Evolutionary conservation across 2,797 vertebrate species (phyloP), one percentile per base, ranked within the genome.

Genomic region (Vultur gryphus): DNA sequence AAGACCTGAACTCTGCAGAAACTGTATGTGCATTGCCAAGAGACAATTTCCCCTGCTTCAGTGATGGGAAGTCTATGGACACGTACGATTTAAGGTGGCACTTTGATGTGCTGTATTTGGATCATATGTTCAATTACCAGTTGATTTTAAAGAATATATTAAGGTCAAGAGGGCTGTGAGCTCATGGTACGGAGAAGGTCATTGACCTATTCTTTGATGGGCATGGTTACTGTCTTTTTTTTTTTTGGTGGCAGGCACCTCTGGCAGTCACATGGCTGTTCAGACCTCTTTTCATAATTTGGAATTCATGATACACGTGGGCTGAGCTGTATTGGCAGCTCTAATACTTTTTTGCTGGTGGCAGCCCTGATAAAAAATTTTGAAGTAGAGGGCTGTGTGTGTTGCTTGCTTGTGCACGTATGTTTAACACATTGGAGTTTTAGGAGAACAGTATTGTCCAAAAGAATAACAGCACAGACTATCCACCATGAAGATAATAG

Each of bases 371-470:
- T 48, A 37, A 78, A 90, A 87, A 71, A 10, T 7, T 23, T 24
- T 44, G 17, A 87, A 75, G 10, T 37, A 59, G 54, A n/a, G 13
- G 1, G 1, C 0, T 1, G 2, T 2, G 20, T 43, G 14, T 58
- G 71, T 39, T 85, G 21, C 43, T 69, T 52, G 3, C 35, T 52
- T 31, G 26, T 2, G 0, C 41, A 29, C 11, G 13, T 6, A 1
- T 29, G 3, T 65, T 90, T 43, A 70, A 70, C 11, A 41, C 7
- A 6, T 3, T 28, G 16, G 23, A 24, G 10, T 69, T 72, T 93
- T 62, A 75, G 62, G 39, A 51, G 37, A 57, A 24, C 24, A 52
- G 3, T 39, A 25, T 19, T 46, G 13, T 51, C 39, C 33, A 69
- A 61, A 67, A 75, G 39, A 66, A 91, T 33, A 73, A 29, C 17